Conservation (phyloP, 1,140 invertebrate species). For the Halictus rubicundus region DNA sequence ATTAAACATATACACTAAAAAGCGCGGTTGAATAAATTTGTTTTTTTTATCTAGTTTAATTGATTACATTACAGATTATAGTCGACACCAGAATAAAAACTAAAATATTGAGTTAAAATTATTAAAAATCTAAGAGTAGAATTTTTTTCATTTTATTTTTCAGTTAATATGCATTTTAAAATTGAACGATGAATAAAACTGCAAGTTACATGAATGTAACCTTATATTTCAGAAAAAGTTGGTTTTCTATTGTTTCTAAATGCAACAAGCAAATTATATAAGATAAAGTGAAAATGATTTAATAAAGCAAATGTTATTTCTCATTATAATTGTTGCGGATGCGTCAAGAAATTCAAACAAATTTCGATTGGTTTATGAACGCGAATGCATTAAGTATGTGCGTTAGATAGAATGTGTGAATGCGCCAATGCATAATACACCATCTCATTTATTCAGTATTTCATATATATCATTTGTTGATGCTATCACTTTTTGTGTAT, state of each 20-base stretch:
- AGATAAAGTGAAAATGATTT: background rate
- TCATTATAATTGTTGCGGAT: constrained; percentile 5
- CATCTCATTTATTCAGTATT: constrained; percentile 69
- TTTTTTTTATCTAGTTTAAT: background rate
- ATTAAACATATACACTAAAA: background rate
- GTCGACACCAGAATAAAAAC: background rate
- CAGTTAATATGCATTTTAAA: too few relatives aligned
- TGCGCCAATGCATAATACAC: constrained; percentile 72
- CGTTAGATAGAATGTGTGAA: constrained; percentile 59
- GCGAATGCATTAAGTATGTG: constrained; percentile 53
- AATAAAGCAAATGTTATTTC: background rate
- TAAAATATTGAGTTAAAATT: too few relatives aligned
- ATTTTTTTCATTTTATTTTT: too few relatives aligned
- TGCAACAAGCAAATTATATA: background rate
- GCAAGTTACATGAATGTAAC: background rate
- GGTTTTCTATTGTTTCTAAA: background rate
- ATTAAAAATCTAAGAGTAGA: too few relatives aligned
- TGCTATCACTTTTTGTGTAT: constrained; percentile 72
- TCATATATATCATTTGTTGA: constrained; percentile 78
- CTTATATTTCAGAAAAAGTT: background rate
- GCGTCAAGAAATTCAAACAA: constrained; percentile 12
- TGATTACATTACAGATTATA: background rate
- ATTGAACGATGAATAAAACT: too few relatives aligned
- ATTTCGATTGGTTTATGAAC: constrained; percentile 56
- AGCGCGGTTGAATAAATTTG: background rate